Base-by-base conservation (phyloP, 37 sponge, comb jelly and placozoan species). In the Hexactinellida sp. region DNA sequence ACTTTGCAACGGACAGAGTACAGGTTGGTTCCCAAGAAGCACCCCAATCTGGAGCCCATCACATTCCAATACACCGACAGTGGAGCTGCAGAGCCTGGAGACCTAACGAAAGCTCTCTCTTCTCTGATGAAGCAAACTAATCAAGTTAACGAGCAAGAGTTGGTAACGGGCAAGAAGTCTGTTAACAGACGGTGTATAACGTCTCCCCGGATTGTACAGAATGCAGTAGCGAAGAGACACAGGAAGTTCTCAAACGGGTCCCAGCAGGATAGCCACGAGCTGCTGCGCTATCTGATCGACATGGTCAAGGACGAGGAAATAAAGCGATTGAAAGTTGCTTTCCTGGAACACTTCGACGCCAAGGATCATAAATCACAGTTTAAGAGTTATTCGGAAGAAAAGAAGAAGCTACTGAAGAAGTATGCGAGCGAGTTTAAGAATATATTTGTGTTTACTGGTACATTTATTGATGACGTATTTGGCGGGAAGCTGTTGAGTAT, bases 221-320 rank as follows among this genome's bases (percentile, higher is more conserved):
- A 63, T 32, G 76, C 21, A 32, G 13, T 63, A 10, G 76, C 28
- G 25, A 63, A n/a, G 30, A 63, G 13, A 63, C 76, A 63, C 13
- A 63, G 76, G 13, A 63, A 63, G 76, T 63, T 63, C 30, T 23
- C 76, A 32, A 63, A 63, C 76, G 76, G 76, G 1, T 63, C 76
- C 3, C 97, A 96, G 52, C 97, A 96, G 55, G 97, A 96, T 86
- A 96, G 97, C 54, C 97, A 96, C 30, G 97, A 96, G 85, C 55
- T 96, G 54, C 85, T 96, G 37, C 83, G 92, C 30, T 91, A 89
- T 82, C 87, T 96, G 19, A 54, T 94, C 83, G 92, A 93, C 83
- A 88, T 86, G 0, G 54, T 93, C 37, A 84, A 87, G 24, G 88
- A 41, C 32, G 96, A 95, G 63, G 96, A 95, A 83, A 87, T 89